Conservation (phyloP, 2,113 vertebrate species). For the Plestiodon gilberti region DNA sequence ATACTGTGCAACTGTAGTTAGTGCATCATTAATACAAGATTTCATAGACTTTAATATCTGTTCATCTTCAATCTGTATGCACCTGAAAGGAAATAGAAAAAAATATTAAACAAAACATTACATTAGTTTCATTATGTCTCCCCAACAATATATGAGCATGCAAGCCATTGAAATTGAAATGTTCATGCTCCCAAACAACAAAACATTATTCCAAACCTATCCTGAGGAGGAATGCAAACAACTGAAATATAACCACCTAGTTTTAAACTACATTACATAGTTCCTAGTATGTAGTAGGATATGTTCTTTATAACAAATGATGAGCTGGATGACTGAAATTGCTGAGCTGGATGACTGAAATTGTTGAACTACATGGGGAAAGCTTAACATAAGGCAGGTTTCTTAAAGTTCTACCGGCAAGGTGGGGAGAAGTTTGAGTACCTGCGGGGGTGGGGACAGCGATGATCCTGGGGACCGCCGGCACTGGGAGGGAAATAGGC, state of each 20-base stretch:
- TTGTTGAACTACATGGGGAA: no score
- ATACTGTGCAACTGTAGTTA: constrained; percentile 87
- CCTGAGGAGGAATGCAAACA: background rate
- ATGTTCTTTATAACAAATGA: no score
- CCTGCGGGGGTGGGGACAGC: no score
- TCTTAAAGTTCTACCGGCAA: no score
- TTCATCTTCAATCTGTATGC: constrained; percentile 88
- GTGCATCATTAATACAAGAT: constrained; percentile 87
- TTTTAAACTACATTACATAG: no score
- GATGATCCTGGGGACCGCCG: no score
- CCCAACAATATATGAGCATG: background rate
- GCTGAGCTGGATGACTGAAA: no score
- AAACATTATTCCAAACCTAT: background rate
- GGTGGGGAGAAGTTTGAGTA: no score
- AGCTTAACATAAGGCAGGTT: no score
- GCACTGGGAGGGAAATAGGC: no score
- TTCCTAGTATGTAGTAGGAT: no score
- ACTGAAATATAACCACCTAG: background rate
- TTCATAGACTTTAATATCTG: constrained; percentile 89
- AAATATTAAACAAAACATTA: background rate
- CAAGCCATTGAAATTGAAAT: background rate
- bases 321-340: no score
- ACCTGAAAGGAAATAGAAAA: constrained; percentile 73
- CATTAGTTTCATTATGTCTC: background rate
- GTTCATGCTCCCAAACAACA: background rate